These are phyloP conservation scores for Sphaeridia pumilis DNA, from an alignment of 2,888 invertebrate species.

Conservation along the genomic window DNA sequence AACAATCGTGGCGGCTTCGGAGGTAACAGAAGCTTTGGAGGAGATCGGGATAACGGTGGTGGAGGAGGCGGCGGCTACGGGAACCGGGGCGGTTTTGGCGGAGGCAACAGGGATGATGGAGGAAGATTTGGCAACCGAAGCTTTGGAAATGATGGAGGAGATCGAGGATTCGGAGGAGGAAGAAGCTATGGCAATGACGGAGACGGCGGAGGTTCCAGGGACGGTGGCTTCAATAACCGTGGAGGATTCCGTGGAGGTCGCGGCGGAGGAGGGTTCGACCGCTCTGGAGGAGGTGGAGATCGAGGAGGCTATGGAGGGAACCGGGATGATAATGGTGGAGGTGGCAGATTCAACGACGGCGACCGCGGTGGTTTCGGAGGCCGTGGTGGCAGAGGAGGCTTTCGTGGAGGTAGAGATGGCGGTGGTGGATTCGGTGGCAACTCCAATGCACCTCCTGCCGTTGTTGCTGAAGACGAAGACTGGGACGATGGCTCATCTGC, in stretches of 20 bases:
- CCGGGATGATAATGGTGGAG: slow-evolving; percentile 1
- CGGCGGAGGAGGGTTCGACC: not conserved
- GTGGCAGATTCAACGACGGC: not conserved
- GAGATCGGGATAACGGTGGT: not conserved
- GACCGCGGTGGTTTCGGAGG: not conserved
- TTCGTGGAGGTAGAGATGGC: not conserved
- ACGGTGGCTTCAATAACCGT: not conserved
- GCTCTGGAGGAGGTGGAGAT: not conserved
- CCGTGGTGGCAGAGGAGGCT: not conserved
- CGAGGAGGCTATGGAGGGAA: not conserved
- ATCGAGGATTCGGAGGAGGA: not conserved
- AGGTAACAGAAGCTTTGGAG: not conserved
- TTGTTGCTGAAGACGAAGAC: slow-evolving; percentile 4
- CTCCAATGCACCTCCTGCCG: not conserved
- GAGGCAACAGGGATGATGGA: not conserved
- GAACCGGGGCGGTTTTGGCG: not conserved
- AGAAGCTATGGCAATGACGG: not conserved
- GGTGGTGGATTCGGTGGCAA: not conserved
- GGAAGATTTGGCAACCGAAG: not conserved
- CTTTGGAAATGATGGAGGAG: not conserved
- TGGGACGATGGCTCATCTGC: not conserved
- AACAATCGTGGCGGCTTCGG: not conserved
- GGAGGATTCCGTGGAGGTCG: slow-evolving; percentile 3
- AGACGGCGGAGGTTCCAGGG: not conserved
- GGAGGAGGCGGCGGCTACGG: not conserved